These are phyloP conservation scores for Psix sp. DNA, from an alignment of 1,140 invertebrate species.

Conservation along the genomic window DNA sequence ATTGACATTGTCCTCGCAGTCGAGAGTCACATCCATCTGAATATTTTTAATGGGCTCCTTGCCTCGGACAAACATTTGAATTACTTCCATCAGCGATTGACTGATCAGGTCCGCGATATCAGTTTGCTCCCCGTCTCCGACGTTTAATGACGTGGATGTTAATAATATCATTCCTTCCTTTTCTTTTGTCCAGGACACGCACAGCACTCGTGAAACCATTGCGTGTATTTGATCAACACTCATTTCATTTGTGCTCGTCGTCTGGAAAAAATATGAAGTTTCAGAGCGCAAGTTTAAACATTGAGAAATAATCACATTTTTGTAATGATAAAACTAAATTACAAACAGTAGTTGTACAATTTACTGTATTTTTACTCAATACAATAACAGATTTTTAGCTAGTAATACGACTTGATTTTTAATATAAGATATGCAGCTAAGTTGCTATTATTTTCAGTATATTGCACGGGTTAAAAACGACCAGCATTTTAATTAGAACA, in stretches of 20 bases:
- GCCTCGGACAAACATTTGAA: conserved; percentile 80
- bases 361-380: too few relatives aligned
- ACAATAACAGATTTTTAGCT: too few relatives aligned
- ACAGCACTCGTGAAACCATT: conserved; percentile 81
- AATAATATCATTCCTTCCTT: conserved; percentile 80
- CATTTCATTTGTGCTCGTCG: conserved; percentile 78
- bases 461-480: too few relatives aligned
- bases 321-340: too few relatives aligned
- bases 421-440: too few relatives aligned
- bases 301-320: too few relatives aligned
- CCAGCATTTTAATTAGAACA: too few relatives aligned
- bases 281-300: too few relatives aligned
- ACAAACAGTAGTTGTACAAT: too few relatives aligned
- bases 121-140: conserved; percentile 74
- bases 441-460: too few relatives aligned
- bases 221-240: conserved; percentile 81
- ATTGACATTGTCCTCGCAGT: conserved; percentile 74
- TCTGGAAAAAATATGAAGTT: conserved; percentile 64
- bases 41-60: conserved; percentile 81
- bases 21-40: conserved; percentile 71
- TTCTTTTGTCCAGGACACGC: conserved; percentile 81
- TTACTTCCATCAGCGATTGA: conserved; percentile 83
- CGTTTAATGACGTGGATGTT: conserved; percentile 79
- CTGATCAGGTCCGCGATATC: conserved; percentile 79
- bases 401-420: too few relatives aligned